These are phyloP conservation scores for Artibeus lituratus DNA, from an alignment of 2,797 vertebrate genomes.

Conservation along the genomic window DNA sequence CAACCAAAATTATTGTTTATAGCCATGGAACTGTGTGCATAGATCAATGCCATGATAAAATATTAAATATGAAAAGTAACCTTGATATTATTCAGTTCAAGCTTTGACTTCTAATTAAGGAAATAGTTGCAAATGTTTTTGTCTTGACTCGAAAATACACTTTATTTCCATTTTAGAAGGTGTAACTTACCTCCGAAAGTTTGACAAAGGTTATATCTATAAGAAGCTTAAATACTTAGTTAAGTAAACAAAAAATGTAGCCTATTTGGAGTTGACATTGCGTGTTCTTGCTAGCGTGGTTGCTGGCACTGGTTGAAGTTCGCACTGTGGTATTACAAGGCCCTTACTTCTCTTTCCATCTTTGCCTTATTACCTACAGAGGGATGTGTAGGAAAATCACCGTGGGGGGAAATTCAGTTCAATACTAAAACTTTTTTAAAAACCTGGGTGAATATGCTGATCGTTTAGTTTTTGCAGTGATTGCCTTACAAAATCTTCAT, in stretches of 20 bases:
- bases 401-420: not conserved
- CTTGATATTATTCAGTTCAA: not conserved
- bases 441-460: not conserved
- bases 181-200: not conserved
- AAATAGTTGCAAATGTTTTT: not conserved
- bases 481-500: not conserved
- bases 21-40: not conserved
- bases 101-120: not conserved
- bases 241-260: not conserved
- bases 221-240: not conserved
- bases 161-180: not conserved
- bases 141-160: not conserved
- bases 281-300: not conserved
- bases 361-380: not conserved
- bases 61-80: not conserved
- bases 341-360: not conserved
- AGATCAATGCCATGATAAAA: not conserved
- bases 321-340: not conserved
- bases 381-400: not conserved
- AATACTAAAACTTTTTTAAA: not conserved
- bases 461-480: not conserved
- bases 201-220: not conserved
- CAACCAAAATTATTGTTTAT: not conserved
- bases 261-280: not conserved
- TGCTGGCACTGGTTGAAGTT: not conserved